Conservation (phyloP, 2,888 invertebrate species). For the Lepidochitona cinerea region DNA sequence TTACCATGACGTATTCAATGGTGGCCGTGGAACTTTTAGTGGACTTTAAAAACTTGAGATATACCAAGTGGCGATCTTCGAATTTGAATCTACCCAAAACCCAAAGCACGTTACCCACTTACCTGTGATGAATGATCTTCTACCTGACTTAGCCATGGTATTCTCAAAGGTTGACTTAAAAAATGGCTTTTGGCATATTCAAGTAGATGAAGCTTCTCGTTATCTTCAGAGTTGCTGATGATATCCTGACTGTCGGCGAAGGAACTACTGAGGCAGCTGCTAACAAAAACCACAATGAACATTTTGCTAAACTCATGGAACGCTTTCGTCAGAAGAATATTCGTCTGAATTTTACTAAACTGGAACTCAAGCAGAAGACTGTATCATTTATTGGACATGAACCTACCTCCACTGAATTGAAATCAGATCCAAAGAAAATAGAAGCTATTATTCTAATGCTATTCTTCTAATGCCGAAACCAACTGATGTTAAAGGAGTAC, state of each 20-base stretch:
- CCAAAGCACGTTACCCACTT: no score
- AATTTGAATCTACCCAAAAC: no score
- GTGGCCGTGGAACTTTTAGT: no score
- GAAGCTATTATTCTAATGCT: no score
- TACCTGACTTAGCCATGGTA: background rate
- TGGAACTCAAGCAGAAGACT: background rate
- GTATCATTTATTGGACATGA: background rate
- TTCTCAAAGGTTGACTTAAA: background rate
- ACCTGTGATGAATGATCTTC: background rate
- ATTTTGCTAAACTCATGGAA: background rate
- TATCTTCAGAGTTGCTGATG: background rate
- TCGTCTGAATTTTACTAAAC: background rate
- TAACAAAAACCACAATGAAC: background rate
- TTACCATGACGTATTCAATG: no score
- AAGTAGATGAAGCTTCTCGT: background rate
- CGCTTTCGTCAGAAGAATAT: background rate
- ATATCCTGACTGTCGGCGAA: background rate
- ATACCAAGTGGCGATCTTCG: no score
- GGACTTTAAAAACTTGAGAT: no score
- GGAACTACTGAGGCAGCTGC: background rate
- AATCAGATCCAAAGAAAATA: no score
- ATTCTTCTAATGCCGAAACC: no score
- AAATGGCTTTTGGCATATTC: background rate
- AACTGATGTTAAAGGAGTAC: no score
- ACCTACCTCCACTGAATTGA: no score